These are phyloP conservation scores for Smithornis capensis DNA, from an alignment of 2,113 vertebrate genomes.

Conservation along the genomic window DNA sequence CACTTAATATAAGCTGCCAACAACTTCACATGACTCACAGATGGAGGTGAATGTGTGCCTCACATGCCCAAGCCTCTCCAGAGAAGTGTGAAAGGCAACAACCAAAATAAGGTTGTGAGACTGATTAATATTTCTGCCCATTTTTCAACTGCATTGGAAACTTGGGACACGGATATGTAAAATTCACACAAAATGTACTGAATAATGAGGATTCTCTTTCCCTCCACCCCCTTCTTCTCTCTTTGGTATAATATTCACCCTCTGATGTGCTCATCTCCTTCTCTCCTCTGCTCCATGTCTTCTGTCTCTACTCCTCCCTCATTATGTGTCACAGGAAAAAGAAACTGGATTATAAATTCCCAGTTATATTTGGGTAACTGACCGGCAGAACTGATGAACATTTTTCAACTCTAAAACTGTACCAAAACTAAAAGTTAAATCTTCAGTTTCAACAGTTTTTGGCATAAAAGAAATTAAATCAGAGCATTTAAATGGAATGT, in stretches of 20 bases:
- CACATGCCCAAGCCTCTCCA: not conserved
- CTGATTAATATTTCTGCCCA: not conserved
- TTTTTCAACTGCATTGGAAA: not conserved
- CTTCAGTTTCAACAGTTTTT: not conserved
- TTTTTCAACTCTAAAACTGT: not conserved
- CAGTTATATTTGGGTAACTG: not conserved
- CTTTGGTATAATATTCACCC: not conserved
- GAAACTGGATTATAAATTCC: not conserved
- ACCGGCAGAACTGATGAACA: not conserved
- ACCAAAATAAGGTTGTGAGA: not conserved
- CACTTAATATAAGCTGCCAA: not conserved
- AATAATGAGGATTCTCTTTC: not conserved
- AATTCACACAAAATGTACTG: not conserved
- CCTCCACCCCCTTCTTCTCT: fast-evolving
- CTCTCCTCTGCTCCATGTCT: not conserved
- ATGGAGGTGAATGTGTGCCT: not conserved
- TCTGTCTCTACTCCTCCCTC: not conserved
- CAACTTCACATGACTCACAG: not conserved
- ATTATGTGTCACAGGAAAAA: not conserved
- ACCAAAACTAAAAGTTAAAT: not conserved
- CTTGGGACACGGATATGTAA: not conserved
- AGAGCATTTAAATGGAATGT: not conserved
- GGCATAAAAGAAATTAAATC: not conserved
- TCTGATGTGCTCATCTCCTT: not conserved
- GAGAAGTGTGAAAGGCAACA: not conserved